phyloP scores from a whole-genome alignment of 2,888 invertebrate species.

The Embidobia sp. region DNA sequence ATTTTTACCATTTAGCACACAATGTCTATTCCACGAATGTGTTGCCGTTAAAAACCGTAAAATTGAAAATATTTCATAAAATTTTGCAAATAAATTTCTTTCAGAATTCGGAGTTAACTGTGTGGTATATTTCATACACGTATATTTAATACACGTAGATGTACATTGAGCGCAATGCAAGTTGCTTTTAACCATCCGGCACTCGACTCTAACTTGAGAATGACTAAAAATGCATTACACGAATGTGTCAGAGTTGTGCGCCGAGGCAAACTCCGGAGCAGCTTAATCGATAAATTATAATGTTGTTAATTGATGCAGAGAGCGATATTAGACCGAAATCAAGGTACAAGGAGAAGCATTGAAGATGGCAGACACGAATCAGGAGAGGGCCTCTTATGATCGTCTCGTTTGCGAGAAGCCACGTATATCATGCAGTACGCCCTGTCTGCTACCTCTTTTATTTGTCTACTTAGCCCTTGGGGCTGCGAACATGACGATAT shows the following conservation, averaged over 20 bases:
- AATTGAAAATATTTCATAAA: too few relatives aligned
- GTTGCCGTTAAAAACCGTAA: background rate
- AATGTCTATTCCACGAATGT: too few relatives aligned
- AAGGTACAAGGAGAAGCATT: slow-evolving; percentile 32
- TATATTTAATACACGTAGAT: background rate
- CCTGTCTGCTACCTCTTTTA: slow-evolving; percentile 63
- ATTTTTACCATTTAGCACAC: too few relatives aligned
- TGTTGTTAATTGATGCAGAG: slow-evolving; percentile 75
- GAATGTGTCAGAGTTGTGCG: slow-evolving; percentile 14
- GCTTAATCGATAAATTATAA: slow-evolving; percentile 76
- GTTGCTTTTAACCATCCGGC: slow-evolving; percentile 2
- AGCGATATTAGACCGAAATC: slow-evolving; percentile 48
- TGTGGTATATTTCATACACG: background rate
- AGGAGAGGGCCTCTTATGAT: slow-evolving; percentile 55
- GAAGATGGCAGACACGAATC: slow-evolving; percentile 54
- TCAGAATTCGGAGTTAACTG: too few relatives aligned
- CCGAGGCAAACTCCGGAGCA: background rate
- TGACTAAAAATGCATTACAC: slow-evolving; percentile 30
- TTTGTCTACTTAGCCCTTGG: slow-evolving; percentile 62
- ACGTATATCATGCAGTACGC: slow-evolving; percentile 62
- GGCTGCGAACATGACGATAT: slow-evolving; percentile 72
- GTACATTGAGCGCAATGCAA: background rate
- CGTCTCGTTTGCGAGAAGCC: slow-evolving; percentile 57
- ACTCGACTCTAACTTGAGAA: slow-evolving; percentile 23
- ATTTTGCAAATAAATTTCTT: too few relatives aligned